A percentile compares a stretch with the other conserved stretches of the same genome.
Conservation (phyloP, 2,888 invertebrate species). For the Hemaris fuciformis region DNA sequence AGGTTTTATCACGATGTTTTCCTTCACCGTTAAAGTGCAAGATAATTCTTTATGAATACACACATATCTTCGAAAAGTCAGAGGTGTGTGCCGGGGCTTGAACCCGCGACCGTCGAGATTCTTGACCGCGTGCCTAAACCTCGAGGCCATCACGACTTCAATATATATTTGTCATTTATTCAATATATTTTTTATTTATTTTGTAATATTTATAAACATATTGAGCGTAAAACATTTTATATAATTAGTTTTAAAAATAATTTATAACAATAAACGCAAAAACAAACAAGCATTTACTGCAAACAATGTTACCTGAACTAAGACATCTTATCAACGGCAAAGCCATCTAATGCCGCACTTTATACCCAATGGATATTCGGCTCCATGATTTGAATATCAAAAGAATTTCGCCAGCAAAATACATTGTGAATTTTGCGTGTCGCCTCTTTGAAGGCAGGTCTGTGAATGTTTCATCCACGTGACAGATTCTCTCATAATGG, state of each 20-base stretch:
- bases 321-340: neutral
- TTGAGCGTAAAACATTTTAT: too few species aligned
- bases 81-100: too few species aligned
- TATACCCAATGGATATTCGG: constrained; percentile 3
- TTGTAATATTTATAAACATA: too few species aligned
- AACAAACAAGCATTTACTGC: neutral
- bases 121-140: too few species aligned
- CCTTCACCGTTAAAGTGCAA: too few species aligned
- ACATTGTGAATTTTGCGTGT: constrained; percentile 29
- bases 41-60: too few species aligned
- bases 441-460: constrained; percentile 29
- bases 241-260: neutral
- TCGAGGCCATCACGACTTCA: too few species aligned
- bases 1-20: too few species aligned
- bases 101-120: too few species aligned
- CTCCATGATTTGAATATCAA: constrained; percentile 50
- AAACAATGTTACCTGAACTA: neutral
- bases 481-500: constrained; percentile 36
- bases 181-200: too few species aligned
- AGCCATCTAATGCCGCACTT: neutral
- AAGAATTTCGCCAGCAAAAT: constrained; percentile 37
- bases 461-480: constrained; percentile 20
- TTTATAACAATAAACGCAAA: neutral
- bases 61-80: too few species aligned
- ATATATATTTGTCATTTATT: too few species aligned